Base-by-base conservation (phyloP, 2,113 vertebrate genomes). In the Catharus fuscescens region DNA sequence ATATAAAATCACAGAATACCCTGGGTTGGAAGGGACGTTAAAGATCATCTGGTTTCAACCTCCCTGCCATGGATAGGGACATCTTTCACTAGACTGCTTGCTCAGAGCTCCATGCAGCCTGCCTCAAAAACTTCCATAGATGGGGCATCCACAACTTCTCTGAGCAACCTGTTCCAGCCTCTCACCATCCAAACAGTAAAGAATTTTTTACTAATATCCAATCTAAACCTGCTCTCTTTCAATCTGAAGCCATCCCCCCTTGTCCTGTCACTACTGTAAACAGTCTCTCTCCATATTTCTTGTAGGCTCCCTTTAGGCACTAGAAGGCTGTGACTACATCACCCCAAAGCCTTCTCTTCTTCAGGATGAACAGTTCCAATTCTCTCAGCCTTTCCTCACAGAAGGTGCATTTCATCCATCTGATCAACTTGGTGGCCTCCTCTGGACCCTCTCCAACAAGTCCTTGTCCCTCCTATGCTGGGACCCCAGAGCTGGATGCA, bases 341-440 rank as follows among this genome's bases (percentile, higher is more conserved):
- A 40, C 50, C 18, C 40, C 23, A 29, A 56, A 74, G 42, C 10
- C 34, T 48, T 65, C 19, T 56, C 24, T 40, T 29, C 10, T n/a
- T 5, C 29, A 38, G 80, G 21, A 1, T 32, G n/a, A 64, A 16
- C n/a, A n/a, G 0, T 25, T 5, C 2, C 4, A 34, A 7, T 66
- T 85, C 5, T 40, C 60, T 65, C 60, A 59, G 25, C 25, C 25
- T 50, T 66, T 50, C 17, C 10, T 57, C 61, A 42, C 13, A 85
- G 14, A 14, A 84, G 8, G 12, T 24, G 2, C 2, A 38, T 38
- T 57, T 20, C 16, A 17, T 20, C 25, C 29, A 31, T 57, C 25
- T 66, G n/a, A 54, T 62, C 24, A 50, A 25, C 21, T 53, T 74
- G 9, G 14, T 56, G 29, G 8, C 8, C 10, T 66, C 25, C 31